These are phyloP conservation scores for Sciaenops ocellatus DNA, from an alignment of 2,797 vertebrate genomes.

Conservation along the genomic window DNA sequence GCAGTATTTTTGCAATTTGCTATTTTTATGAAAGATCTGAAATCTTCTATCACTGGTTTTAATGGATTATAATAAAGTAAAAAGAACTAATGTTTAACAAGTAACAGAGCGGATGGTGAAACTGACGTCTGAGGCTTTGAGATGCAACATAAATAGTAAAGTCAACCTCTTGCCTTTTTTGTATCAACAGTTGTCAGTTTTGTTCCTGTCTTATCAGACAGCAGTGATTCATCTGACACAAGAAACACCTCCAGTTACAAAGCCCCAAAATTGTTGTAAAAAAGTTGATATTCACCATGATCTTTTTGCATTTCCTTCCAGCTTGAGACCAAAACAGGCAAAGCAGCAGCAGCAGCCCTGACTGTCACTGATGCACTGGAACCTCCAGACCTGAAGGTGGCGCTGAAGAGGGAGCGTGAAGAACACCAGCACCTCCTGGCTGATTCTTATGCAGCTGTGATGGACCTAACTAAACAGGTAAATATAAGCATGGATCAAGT, in stretches of 20 bases:
- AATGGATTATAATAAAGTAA: not conserved
- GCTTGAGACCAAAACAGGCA: conserved; percentile 92
- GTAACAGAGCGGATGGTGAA: not conserved
- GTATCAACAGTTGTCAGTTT: not conserved
- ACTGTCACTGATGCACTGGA: conserved; percentile 81
- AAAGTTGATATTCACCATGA: not conserved
- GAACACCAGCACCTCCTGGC: conserved; percentile 97
- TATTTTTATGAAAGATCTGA: not conserved
- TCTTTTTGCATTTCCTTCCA: conserved; percentile 54
- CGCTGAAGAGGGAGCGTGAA: conserved; percentile 92
- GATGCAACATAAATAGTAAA: conserved; percentile 1
- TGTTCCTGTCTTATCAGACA: not conserved
- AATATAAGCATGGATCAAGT: not conserved
- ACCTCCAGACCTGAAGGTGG: conserved; percentile 91
- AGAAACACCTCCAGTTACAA: not conserved
- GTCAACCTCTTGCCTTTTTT: not conserved
- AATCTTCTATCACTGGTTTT: not conserved
- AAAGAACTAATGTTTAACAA: not conserved
- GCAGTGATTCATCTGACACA: not conserved
- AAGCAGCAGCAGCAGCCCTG: conserved; percentile 74
- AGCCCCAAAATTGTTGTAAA: too few relatives aligned
- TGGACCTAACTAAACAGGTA: conserved; percentile 95
- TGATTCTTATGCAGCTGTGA: conserved; percentile 96
- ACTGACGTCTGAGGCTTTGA: not conserved
- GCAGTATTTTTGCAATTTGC: not conserved